Evolutionary conservation across 1,140 invertebrate species (phyloP).

Genomic region (Pogonus chalceus): DNA sequence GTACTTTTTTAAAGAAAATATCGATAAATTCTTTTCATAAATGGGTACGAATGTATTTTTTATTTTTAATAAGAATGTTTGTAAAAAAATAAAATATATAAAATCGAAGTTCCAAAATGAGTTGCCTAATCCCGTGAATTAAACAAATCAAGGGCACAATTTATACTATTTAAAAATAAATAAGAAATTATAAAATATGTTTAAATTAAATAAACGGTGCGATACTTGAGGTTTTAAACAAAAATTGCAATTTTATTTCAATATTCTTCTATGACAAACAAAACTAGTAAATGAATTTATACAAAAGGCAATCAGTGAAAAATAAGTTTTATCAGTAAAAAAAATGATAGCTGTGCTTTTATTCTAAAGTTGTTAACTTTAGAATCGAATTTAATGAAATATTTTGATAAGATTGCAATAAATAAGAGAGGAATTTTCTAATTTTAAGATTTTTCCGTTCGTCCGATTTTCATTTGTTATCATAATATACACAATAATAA

Average conservation of each 20-base stretch:
- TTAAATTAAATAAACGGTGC: slow-evolving; percentile 14
- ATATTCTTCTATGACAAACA: slow-evolving; percentile 13
- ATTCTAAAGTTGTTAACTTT: slow-evolving; percentile 32
- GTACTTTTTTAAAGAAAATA: too few relatives aligned
- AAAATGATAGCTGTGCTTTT: slow-evolving; percentile 29
- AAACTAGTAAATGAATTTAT: slow-evolving; percentile 11
- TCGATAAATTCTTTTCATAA: too few relatives aligned
- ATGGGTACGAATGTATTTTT: too few relatives aligned
- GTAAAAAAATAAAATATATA: too few relatives aligned
- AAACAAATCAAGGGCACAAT: slow-evolving; percentile 33
- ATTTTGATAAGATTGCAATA: slow-evolving; percentile 36
- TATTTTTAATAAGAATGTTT: too few relatives aligned
- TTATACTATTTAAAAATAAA: slow-evolving; percentile 25
- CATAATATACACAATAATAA: too few relatives aligned
- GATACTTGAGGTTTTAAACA: slow-evolving; percentile 27
- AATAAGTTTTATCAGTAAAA: slow-evolving; percentile 10
- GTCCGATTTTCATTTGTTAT: too few relatives aligned
- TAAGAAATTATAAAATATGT: not conserved
- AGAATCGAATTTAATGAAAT: slow-evolving; percentile 31
- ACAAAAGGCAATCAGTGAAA: slow-evolving; percentile 27
- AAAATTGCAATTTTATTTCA: slow-evolving; percentile 29
- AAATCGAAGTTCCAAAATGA: too few relatives aligned
- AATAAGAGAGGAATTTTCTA: too few relatives aligned
- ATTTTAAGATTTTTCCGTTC: too few relatives aligned
- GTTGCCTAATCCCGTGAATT: not conserved